Percentiles rank a stretch among this genome's conserved stretches.
Evolutionary conservation across 2,888 invertebrate species (phyloP).

Genomic region (Ormyrus thymus): DNA sequence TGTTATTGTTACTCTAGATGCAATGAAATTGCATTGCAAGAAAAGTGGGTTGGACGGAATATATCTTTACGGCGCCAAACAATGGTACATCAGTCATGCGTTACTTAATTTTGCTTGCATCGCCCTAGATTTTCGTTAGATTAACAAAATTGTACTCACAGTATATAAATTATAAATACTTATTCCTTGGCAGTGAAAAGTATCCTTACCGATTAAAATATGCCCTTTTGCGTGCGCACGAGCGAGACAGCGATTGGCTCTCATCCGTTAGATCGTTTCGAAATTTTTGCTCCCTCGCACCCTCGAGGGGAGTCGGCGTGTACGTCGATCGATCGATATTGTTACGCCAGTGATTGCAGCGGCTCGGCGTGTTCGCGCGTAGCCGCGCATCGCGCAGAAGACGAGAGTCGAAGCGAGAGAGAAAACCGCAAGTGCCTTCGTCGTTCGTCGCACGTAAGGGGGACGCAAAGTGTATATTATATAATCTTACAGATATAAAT

Average conservation of each 20-base stretch:
- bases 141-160: slow-evolving; percentile 42
- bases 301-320: background rate
- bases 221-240: slow-evolving; percentile 6
- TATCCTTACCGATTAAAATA: slow-evolving; percentile 28
- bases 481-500: slow-evolving; percentile 55
- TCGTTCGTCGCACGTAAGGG: slow-evolving; percentile 31
- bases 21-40: too few species aligned
- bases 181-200: slow-evolving; percentile 53
- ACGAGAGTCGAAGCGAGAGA: slow-evolving; percentile 37
- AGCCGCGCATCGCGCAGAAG: background rate
- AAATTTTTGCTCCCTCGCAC: background rate
- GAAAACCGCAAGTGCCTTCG: slow-evolving; percentile 49
- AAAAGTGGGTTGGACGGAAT: too few species aligned
- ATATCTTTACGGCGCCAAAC: too few species aligned
- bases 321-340: background rate
- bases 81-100: too few species aligned
- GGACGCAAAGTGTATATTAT: slow-evolving; percentile 48
- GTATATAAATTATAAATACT: slow-evolving; percentile 41
- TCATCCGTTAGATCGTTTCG: background rate
- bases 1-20: too few species aligned
- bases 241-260: slow-evolving; percentile 10
- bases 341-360: slow-evolving; percentile 19
- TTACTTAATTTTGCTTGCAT: slow-evolving; percentile 32
- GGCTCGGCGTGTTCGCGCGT: background rate
- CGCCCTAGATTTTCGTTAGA: slow-evolving; percentile 28